Conservation (phyloP, 1,140 invertebrate genomes). For the Bombus confusus region DNA sequence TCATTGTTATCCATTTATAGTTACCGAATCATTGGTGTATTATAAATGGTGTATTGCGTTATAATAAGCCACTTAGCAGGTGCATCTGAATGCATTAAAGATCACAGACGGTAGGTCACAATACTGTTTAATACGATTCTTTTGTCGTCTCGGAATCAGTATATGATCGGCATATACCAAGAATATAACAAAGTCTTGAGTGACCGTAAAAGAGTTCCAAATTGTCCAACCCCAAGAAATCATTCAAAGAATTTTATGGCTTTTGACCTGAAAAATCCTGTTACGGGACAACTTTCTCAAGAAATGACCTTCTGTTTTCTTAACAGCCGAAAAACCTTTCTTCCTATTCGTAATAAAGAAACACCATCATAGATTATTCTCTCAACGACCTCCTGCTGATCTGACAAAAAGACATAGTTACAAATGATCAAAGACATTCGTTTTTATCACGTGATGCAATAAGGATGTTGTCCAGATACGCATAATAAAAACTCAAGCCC, state of each 20-base stretch:
- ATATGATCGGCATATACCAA: not conserved
- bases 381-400: not conserved
- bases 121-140: not conserved
- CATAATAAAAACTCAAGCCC: slow-evolving; percentile 30
- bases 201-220: not conserved
- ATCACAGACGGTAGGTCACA: not conserved
- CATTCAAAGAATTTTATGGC: not conserved
- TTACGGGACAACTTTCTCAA: slow-evolving; percentile 16
- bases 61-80: slow-evolving; percentile 14
- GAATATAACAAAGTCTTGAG: too few relatives aligned
- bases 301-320: not conserved
- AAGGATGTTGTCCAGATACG: slow-evolving; percentile 7
- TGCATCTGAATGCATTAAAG: slow-evolving; percentile 17
- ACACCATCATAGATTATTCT: too few relatives aligned
- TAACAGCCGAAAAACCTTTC: not conserved
- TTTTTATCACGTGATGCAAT: not conserved
- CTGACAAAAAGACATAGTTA: not conserved
- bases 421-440: not conserved
- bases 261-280: slow-evolving; percentile 17
- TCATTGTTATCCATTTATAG: not conserved
- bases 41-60: not conserved
- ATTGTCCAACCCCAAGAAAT: not conserved
- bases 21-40: not conserved
- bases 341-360: not conserved
- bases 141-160: slow-evolving; percentile 3